Conservation (phyloP, 2,888 invertebrate species). For the Aleiodes alternator region DNA sequence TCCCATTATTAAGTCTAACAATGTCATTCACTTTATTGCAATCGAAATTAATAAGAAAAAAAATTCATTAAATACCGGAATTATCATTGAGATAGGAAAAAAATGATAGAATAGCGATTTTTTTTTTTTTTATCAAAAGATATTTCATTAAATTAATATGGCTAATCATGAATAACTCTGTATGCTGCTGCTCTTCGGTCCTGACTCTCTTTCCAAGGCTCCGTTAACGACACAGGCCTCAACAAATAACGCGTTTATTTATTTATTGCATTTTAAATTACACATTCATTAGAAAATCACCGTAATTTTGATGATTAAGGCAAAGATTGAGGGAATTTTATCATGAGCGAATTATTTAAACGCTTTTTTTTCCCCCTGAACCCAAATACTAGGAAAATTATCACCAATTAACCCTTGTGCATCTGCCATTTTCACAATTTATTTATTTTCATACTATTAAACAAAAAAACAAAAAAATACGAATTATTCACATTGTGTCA, state of each 20-base stretch:
- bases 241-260: background rate
- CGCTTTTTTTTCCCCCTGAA: constrained; percentile 54
- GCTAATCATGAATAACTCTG: constrained; percentile 52
- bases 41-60: too few species aligned
- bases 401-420: constrained; percentile 66
- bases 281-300: constrained; percentile 20
- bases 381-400: constrained; percentile 51
- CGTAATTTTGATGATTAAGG: constrained; percentile 22
- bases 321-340: constrained; percentile 39
- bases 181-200: constrained; percentile 73
- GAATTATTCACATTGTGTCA: constrained; percentile 1
- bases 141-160: constrained; percentile 33
- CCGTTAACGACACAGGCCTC: constrained; percentile 55
- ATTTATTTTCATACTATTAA: constrained; percentile 49
- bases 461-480: constrained; percentile 11
- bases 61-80: too few species aligned
- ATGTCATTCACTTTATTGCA: too few species aligned
- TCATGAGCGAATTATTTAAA: constrained; percentile 58
- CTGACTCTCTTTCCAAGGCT: constrained; percentile 74
- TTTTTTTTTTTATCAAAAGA: too few species aligned
- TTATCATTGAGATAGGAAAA: too few species aligned
- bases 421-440: constrained; percentile 68
- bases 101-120: too few species aligned
- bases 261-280: constrained; percentile 1
- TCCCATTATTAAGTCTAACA: constrained; percentile 22